Base-by-base conservation (phyloP, 2,113 vertebrate species). In the Butastur rufipennis region DNA sequence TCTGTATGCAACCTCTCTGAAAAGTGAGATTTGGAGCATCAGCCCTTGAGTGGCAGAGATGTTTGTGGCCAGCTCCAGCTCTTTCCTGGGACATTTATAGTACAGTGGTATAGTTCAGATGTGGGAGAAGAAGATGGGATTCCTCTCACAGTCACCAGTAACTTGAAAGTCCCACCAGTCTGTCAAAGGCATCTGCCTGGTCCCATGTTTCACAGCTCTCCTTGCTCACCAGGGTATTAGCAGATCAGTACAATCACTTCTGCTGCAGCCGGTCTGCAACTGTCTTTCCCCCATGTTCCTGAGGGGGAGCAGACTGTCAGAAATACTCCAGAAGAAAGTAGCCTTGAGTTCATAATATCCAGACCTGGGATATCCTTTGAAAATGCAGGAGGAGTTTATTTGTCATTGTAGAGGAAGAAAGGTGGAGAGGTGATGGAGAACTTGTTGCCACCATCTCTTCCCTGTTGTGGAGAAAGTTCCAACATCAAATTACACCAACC, bases 401-500 rank as follows among this genome's bases (percentile, higher is more conserved):
- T 85, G 63, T 74, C 17, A 56, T 94, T 29, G 34, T 43, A 77
- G 84, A 75, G 36, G 67, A 82, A 9, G 65, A 75, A 58, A 88
- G 26, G 52, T 16, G 20, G 45, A 47, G 48, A 52, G 43, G 38
- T 23, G 3, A 31, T 67, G 48, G 48, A 48, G 32, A 88, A 32
- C 21, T 82, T 86, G 34, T 82, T 75, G 45, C 45, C 29, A 43
- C 25, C 21, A 14, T 36, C 73, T 92, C n/a, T 86, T 90, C 25
- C 16, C n/a, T 59, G 71, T 82, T 34, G 25, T 67, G 55, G 50
- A 94, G 86, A 90, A 96, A 84, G 82, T 90, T 93, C 90, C 86
- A 97, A 42, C 47, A 68, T 73, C 8, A 47, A 95, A 95, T 97
- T 68, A 81, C 78, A 95, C 58, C 77, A 86, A 90, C 58, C 47